These are phyloP conservation scores for Frankliniella fusca DNA, from an alignment of 2,888 invertebrate genomes.

Conservation along the genomic window DNA sequence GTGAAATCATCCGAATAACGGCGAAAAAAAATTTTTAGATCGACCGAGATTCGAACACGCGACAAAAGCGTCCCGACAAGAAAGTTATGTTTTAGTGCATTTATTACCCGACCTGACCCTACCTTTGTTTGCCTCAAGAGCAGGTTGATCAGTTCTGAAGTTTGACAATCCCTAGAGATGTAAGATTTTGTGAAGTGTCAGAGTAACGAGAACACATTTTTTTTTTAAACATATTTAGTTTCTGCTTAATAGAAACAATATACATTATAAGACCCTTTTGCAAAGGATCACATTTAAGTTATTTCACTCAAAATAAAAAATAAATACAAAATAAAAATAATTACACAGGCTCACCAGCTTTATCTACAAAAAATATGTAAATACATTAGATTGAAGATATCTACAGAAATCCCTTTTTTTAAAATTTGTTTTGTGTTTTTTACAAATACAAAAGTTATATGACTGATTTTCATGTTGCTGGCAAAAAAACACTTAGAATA, in stretches of 20 bases:
- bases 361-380: conserved; percentile 25
- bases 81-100: too few species aligned
- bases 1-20: too few species aligned
- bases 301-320: conserved; percentile 27
- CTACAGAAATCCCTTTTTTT: neutral
- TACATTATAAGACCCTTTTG: conserved; percentile 17
- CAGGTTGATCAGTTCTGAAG: too few species aligned
- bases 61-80: too few species aligned
- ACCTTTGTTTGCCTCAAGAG: too few species aligned
- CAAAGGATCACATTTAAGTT: conserved; percentile 20
- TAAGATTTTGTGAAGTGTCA: too few species aligned
- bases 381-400: conserved; percentile 17
- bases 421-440: neutral
- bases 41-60: too few species aligned
- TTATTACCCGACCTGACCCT: too few species aligned
- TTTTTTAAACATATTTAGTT: conserved; percentile 17
- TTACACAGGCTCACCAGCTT: conserved; percentile 20
- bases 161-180: too few species aligned
- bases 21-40: too few species aligned
- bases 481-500: too few species aligned
- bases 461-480: neutral
- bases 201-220: too few species aligned
- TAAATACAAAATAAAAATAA: conserved; percentile 27
- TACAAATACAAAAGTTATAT: conserved; percentile 9
- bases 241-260: conserved; percentile 24